Conservation (phyloP, 2,113 vertebrate genomes). For the Edolisoma coerulescens region DNA sequence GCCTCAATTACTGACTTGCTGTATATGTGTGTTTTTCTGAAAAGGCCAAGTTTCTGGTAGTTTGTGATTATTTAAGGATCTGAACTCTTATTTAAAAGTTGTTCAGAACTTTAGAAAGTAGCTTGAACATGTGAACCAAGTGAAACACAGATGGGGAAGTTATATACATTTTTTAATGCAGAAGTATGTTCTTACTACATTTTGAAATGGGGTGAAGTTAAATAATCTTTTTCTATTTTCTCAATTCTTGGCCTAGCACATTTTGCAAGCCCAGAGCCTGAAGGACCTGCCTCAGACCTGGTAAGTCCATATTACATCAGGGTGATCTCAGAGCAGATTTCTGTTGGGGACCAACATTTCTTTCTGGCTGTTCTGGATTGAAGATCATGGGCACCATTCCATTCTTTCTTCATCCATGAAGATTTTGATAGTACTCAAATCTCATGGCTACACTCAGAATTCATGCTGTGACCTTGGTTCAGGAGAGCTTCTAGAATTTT, state of each 20-base stretch:
- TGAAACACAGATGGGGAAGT: not conserved
- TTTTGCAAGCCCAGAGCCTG: not conserved
- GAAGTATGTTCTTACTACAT: not conserved
- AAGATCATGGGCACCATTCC: not conserved
- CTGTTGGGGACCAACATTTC: not conserved
- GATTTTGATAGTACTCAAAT: not conserved
- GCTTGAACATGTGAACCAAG: not conserved
- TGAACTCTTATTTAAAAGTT: not conserved
- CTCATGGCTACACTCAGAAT: not conserved
- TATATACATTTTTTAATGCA: not conserved
- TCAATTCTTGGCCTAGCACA: not conserved
- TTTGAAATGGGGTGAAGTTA: not conserved
- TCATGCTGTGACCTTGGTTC: not conserved
- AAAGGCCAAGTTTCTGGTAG: not conserved
- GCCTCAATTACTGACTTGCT: not conserved
- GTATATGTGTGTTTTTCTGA: not conserved
- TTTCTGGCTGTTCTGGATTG: not conserved
- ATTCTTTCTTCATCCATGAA: not conserved
- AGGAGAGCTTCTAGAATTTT: constrained; percentile 30
- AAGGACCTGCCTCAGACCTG: not conserved
- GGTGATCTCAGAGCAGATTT: not conserved
- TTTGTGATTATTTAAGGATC: not conserved
- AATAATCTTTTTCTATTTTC: not conserved
- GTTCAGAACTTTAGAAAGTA: not conserved
- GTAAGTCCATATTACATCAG: not conserved